Evolutionary conservation across 2,113 vertebrate species (phyloP).

Genomic region (Tachysurus fulvidraco): DNA sequence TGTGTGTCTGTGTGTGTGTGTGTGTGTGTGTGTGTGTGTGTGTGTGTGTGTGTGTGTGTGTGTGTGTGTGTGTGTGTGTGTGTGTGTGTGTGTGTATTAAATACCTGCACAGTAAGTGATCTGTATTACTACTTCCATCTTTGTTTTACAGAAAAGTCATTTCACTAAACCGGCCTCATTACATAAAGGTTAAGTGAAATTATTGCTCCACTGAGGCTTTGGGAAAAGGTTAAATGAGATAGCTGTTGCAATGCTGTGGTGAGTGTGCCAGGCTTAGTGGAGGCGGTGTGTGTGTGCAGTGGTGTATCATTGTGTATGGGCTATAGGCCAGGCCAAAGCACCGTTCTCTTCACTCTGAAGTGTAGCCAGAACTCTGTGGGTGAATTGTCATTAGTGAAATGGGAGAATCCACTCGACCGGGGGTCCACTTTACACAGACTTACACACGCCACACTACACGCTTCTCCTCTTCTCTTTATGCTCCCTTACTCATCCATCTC

Average conservation of each 20-base stretch:
- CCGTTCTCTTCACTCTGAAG: slow-evolving; percentile 38
- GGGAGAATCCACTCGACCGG: slow-evolving; percentile 42
- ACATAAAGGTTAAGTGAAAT: slow-evolving; percentile 52
- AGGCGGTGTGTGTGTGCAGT: slow-evolving; percentile 3
- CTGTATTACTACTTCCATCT: slow-evolving; percentile 22
- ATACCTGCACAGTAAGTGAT: slow-evolving; percentile 29
- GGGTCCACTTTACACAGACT: slow-evolving; percentile 47
- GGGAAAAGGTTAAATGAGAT: slow-evolving; percentile 50
- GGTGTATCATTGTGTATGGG: slow-evolving; percentile 20
- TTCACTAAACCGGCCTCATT: slow-evolving; percentile 36
- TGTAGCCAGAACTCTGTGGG: slow-evolving; percentile 42
- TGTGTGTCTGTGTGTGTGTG: no score
- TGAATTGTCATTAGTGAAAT: slow-evolving; percentile 52
- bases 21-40: no score
- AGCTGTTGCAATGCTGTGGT: slow-evolving; percentile 35
- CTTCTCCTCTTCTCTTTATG: slow-evolving; percentile 7
- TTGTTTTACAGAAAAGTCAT: slow-evolving; percentile 21
- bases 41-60: no score
- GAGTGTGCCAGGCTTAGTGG: slow-evolving; percentile 22
- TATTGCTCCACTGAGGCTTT: slow-evolving; percentile 40
- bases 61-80: neutral
- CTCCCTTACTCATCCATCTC: neutral
- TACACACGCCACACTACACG: slow-evolving; percentile 11
- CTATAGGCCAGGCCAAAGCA: slow-evolving; percentile 27
- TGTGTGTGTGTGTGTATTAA: neutral